Percentiles rank a stretch among this genome's conserved stretches.
Conservation (phyloP, 2,888 invertebrate genomes). For the Cosmia trapezina region DNA sequence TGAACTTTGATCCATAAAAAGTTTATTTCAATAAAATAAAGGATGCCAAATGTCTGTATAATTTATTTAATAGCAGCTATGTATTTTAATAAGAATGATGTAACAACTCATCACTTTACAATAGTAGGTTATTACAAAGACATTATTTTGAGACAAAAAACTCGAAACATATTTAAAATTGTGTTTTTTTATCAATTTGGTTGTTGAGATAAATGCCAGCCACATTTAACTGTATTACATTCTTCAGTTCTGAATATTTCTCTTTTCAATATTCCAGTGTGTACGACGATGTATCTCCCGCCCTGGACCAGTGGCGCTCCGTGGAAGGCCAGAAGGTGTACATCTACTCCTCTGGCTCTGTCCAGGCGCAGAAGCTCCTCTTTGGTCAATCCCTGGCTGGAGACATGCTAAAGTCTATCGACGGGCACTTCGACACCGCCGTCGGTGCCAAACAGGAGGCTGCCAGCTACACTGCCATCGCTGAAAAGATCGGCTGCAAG, state of each 20-base stretch:
- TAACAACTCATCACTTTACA: not conserved
- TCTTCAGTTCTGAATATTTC: conserved; percentile 13
- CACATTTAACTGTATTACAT: not conserved
- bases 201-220: not conserved
- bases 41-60: not conserved
- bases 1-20: not conserved
- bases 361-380: conserved; percentile 96
- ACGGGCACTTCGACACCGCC: conserved; percentile 96
- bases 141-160: not conserved
- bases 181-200: not conserved
- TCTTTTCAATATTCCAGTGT: conserved; percentile 91
- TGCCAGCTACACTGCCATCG: conserved; percentile 94
- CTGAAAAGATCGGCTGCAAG: conserved; percentile 91
- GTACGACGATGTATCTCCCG: conserved; percentile 95
- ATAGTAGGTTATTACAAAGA: not conserved
- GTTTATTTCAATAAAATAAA: not conserved
- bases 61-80: not conserved
- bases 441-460: conserved; percentile 95
- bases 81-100: not conserved
- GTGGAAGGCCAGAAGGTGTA: conserved; percentile 93
- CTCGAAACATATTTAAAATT: not conserved
- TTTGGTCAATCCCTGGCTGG: conserved; percentile 95
- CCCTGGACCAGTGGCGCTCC: conserved; percentile 93
- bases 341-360: conserved; percentile 98
- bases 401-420: conserved; percentile 93